Percentiles rank a stretch among this genome's conserved stretches.
Evolutionary conservation across 2,888 invertebrate genomes (phyloP).

Genomic region (Phalera bucephala): DNA sequence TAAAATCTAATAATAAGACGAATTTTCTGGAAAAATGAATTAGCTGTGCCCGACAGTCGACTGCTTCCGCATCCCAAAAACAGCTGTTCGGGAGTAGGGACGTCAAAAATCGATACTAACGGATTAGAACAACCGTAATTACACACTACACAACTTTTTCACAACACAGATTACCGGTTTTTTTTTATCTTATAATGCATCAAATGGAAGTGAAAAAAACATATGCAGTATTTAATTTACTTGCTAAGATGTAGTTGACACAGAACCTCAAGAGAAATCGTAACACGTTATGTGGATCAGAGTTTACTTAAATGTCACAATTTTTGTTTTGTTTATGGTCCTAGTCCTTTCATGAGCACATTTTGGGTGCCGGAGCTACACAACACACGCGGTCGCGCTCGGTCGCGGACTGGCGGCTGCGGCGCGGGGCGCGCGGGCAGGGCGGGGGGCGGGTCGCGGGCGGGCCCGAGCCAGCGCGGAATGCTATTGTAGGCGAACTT

Average conservation of each 20-base stretch:
- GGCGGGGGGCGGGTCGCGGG: conserved; percentile 65
- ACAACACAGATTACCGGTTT: conserved; percentile 59
- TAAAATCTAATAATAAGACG: too few relatives aligned
- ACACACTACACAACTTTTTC: conserved; percentile 54
- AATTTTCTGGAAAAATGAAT: conserved; percentile 15
- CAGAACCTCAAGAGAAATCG: conserved; percentile 10
- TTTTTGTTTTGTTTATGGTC: conserved; percentile 52
- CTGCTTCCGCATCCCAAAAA: conserved; percentile 60
- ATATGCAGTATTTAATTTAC: conserved; percentile 12
- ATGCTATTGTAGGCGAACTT: conserved; percentile 83
- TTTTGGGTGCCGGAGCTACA: conserved; percentile 30
- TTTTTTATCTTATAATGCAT: conserved; percentile 46
- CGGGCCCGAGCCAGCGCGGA: conserved; percentile 57
- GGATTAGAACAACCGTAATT: conserved; percentile 50
- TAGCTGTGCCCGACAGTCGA: conserved; percentile 17
- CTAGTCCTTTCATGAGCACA: conserved; percentile 44
- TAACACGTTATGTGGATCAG: conserved; percentile 24
- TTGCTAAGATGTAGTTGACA: conserved; percentile 6
- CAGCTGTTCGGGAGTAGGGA: conserved; percentile 71
- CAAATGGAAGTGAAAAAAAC: conserved; percentile 32
- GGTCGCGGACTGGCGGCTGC: conserved; percentile 59
- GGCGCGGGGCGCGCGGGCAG: conserved; percentile 44
- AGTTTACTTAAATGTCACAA: conserved; percentile 31
- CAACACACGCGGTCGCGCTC: conserved; percentile 64
- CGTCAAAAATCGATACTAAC: conserved; percentile 70